Conservation (phyloP, 2,113 vertebrate genomes). For the Eolophus roseicapilla region DNA sequence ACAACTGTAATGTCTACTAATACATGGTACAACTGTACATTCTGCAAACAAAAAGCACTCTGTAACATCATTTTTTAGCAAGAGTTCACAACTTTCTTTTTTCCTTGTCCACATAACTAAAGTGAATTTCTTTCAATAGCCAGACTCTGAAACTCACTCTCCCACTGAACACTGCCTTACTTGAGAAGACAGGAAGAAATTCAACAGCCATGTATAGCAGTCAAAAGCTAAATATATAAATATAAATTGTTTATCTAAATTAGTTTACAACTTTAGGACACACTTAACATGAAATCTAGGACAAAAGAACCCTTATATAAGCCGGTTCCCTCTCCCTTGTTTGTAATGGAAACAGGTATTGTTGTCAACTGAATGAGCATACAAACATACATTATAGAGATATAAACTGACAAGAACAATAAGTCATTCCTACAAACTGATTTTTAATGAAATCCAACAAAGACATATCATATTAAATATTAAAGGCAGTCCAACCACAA, state of each 20-base stretch:
- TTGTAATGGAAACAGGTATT: not conserved
- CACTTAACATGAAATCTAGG: not conserved
- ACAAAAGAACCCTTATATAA: not conserved
- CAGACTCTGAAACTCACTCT: not conserved
- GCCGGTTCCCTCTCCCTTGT: not conserved
- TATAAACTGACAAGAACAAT: not conserved
- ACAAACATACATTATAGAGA: not conserved
- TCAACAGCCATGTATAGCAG: accelerated
- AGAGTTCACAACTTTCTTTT: not conserved
- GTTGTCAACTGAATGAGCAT: not conserved
- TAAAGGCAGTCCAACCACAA: not conserved
- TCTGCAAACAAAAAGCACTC: not conserved
- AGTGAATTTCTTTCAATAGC: not conserved
- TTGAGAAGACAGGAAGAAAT: not conserved
- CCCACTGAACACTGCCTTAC: not conserved
- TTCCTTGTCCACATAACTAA: not conserved
- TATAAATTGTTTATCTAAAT: not conserved
- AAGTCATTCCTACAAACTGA: not conserved
- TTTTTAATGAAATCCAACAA: not conserved
- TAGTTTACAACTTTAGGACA: not conserved
- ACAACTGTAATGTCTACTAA: not conserved
- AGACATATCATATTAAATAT: not conserved
- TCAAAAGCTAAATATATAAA: not conserved
- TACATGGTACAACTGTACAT: not conserved
- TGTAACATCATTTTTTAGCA: not conserved